phyloP scores from a whole-genome alignment of 92 coral and sea anemone genomes.

The Montipora capitata region DNA sequence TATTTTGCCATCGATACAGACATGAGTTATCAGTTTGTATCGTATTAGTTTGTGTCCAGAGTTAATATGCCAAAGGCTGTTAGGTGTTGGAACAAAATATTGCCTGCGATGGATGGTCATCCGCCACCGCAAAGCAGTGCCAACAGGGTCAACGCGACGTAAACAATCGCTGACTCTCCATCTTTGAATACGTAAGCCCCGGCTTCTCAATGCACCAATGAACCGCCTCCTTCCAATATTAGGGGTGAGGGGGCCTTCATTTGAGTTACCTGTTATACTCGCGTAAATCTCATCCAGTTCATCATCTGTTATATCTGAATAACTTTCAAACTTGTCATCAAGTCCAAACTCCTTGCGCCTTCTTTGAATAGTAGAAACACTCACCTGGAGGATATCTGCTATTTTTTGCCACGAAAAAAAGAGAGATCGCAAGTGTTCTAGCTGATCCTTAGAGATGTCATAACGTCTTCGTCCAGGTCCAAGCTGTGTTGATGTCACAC shows the following conservation, averaged over 20 bases:
- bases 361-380: conserved; percentile 73
- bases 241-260: conserved; percentile 70
- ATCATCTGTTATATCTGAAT: conserved; percentile 70
- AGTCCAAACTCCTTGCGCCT: conserved; percentile 70
- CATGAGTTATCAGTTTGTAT: conserved; percentile 71
- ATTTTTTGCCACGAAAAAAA: conserved; percentile 70
- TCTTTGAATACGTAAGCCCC: conserved; percentile 68
- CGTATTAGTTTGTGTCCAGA: conserved; percentile 78
- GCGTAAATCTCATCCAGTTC: conserved; percentile 61
- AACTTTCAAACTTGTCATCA: conserved; percentile 62
- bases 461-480: conserved; percentile 69
- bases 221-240: conserved; percentile 79
- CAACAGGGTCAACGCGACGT: conserved; percentile 59
- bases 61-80: conserved; percentile 78
- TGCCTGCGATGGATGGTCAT: conserved; percentile 51
- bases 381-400: conserved; percentile 64
- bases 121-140: conserved; percentile 69
- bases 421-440: conserved; percentile 67
- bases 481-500: conserved; percentile 6
- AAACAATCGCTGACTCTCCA: conserved; percentile 57
- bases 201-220: conserved; percentile 69
- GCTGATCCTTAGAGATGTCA: conserved; percentile 73
- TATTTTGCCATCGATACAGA: conserved; percentile 76
- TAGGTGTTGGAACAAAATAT: conserved; percentile 69
- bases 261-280: conserved; percentile 11